Conservation (phyloP, 2,113 vertebrate species). For the Leuciscus idus region DNA sequence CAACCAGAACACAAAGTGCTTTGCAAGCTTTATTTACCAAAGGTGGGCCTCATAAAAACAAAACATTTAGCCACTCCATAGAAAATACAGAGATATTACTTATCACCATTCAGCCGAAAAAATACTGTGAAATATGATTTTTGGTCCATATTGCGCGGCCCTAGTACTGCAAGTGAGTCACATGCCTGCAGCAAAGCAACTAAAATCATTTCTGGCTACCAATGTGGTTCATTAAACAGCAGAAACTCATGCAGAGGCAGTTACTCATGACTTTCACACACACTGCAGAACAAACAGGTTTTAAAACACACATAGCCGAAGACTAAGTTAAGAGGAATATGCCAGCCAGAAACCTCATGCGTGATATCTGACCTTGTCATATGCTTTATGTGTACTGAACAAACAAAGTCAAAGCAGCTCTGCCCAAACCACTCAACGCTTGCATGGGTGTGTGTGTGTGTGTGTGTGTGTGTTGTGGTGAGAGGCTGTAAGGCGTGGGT, state of each 20-base stretch:
- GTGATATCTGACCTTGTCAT: constrained; percentile 15
- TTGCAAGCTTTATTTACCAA: too few species aligned
- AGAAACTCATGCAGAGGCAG: constrained; percentile 1
- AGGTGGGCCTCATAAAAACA: neutral
- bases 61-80: neutral
- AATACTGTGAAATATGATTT: neutral
- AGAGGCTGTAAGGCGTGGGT: constrained; percentile 47
- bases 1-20: too few species aligned
- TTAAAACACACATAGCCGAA: constrained; percentile 2
- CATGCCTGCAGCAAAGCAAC: neutral
- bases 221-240: neutral
- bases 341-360: constrained; percentile 14
- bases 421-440: constrained; percentile 2
- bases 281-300: neutral
- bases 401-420: constrained; percentile 5
- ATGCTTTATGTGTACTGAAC: neutral
- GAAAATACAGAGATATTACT: neutral
- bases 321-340: neutral
- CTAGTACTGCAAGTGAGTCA: neutral
- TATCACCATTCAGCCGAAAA: neutral
- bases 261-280: neutral
- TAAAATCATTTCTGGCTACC: neutral
- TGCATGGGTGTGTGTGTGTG: neutral
- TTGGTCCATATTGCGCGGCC: neutral
- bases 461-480: constrained; percentile 7